Conservation (phyloP, 2,797 vertebrate species). For the Periparus ater region DNA sequence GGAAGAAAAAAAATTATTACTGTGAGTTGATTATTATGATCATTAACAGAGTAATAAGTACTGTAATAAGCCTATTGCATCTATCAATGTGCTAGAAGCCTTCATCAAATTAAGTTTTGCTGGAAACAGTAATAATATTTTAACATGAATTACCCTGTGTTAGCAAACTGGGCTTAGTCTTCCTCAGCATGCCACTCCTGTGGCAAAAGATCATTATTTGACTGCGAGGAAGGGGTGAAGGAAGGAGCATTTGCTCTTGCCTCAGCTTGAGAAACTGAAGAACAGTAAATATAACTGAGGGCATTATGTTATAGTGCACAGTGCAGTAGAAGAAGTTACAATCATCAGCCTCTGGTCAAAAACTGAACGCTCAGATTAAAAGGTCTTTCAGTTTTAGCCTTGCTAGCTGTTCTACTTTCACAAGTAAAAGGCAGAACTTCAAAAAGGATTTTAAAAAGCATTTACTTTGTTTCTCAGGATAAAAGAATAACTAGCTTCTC, state of each 20-base stretch:
- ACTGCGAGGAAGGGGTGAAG: neutral
- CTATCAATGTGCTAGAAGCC: neutral
- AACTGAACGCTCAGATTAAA: neutral
- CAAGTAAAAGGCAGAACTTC: neutral
- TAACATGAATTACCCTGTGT: neutral
- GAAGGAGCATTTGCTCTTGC: neutral
- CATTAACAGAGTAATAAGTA: neutral
- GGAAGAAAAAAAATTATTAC: neutral
- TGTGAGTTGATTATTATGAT: neutral
- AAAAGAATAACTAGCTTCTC: neutral
- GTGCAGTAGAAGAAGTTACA: neutral
- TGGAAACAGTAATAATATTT: neutral
- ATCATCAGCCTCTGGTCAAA: neutral
- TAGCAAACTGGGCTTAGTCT: neutral
- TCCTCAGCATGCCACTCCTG: neutral
- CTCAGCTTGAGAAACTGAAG: neutral
- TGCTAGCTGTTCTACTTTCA: neutral
- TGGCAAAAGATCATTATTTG: neutral
- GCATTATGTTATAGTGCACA: neutral
- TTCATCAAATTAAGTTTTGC: neutral
- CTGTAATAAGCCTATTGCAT: neutral
- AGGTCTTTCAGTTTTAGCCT: neutral
- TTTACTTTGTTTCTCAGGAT: neutral
- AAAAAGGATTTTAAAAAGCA: neutral
- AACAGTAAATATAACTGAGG: neutral